Evolutionary conservation across 2,797 vertebrate species (phyloP), one percentile per base, ranked within the genome.

Genomic region (Muraenolepis orangiensis): DNA sequence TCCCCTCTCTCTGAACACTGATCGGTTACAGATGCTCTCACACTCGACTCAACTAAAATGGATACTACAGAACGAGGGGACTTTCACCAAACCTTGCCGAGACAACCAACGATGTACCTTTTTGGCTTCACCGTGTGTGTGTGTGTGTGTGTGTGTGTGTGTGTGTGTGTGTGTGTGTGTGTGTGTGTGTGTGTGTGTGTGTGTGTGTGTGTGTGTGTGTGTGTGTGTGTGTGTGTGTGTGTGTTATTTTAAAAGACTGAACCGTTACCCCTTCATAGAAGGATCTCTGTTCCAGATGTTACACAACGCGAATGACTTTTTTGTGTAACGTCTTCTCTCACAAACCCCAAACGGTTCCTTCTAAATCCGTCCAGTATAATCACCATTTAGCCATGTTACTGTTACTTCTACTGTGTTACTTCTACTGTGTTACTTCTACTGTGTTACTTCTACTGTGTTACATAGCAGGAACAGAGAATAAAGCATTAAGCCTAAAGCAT

Each of bases 11-110:
- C 84, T 78, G 87, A 88, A 81, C 73, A 84, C 67, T 82, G 91
- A 94, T 92, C 89, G 88, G 81, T 90, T 93, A 88, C 93, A 94
- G 93, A 94, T 94, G 93, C 86, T 86, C 87, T 82, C 81, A 87
- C 85, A 76, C 67, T 28, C 64, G 87, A 80, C 79, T 6, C 81
- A 83, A 85, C 87, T 78, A 72, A 81, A 70, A 76, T 26, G 75
- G 42, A 38, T 77, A 83, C 78, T 20, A 67, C 67, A 78, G 83
- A 81, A 81, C 74, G 57, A 26, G 57, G 57, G 10, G 8, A 26
- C 57, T 28, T 64, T 26, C n/a, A 11, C 57, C 57, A 23, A 26
- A 26, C 57, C 26, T 26, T 26, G 23, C n/a, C 57, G 57, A 64
- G 57, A 64, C 57, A 26, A 51, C n/a, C n/a, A n/a, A 34, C 12